A percentile compares a stretch with the other conserved stretches of the same genome.
Conservation (phyloP, 2,888 invertebrate species). For the Phortica okadai region DNA sequence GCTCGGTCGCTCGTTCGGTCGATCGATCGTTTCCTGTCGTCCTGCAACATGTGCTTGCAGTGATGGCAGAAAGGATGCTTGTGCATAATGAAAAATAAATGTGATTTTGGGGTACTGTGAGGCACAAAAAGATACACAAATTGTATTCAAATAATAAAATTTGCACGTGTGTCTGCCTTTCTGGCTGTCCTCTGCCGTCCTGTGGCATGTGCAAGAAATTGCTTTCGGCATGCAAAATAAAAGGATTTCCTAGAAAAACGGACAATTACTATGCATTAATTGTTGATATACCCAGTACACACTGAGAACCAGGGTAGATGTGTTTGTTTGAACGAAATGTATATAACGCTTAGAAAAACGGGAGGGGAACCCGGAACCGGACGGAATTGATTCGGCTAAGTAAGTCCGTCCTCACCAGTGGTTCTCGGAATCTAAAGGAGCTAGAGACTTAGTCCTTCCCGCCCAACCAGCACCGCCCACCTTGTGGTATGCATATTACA, state of each 20-base stretch:
- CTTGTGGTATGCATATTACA: no score
- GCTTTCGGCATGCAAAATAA: constrained; percentile 22
- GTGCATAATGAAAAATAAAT: neutral
- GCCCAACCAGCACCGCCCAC: no score
- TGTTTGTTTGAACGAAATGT: no score
- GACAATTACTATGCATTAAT: constrained; percentile 17
- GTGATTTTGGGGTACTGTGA: constrained; percentile 11
- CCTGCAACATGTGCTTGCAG: constrained; percentile 59
- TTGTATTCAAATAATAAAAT: constrained; percentile 24
- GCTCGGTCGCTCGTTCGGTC: constrained; percentile 51
- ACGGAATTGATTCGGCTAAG: no score
- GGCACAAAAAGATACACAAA: neutral
- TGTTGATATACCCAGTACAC: neutral
- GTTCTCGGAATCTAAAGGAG: no score
- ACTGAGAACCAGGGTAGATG: no score
- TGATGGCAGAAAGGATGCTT: neutral
- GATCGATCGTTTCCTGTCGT: constrained; percentile 63
- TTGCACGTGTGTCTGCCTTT: constrained; percentile 8
- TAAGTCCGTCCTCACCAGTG: no score
- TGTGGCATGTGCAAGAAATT: constrained; percentile 31
- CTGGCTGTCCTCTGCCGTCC: neutral
- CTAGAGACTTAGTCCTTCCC: no score
- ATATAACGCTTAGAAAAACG: no score
- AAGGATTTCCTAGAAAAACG: constrained; percentile 13
- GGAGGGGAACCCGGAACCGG: no score